Evolutionary conservation across 2,113 vertebrate species (phyloP).

Genomic region (Canis aureus): DNA sequence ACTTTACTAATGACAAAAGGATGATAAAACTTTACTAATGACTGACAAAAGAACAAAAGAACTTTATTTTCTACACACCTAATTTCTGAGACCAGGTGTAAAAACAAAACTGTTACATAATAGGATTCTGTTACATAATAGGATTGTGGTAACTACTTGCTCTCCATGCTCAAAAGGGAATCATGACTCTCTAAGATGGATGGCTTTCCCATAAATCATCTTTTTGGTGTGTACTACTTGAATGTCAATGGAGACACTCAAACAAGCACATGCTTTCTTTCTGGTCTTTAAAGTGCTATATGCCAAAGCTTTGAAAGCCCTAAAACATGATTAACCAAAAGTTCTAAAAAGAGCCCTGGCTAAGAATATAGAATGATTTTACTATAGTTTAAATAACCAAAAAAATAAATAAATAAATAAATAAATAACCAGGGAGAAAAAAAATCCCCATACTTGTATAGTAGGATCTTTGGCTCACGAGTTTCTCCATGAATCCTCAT

Average conservation of each 20-base stretch:
- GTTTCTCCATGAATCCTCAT: neutral
- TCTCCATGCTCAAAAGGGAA: neutral
- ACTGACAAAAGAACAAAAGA: neutral
- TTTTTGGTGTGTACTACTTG: neutral
- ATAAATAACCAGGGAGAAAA: neutral
- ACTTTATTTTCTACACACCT: neutral
- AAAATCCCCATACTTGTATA: neutral
- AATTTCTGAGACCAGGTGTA: neutral
- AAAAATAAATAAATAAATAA: no score
- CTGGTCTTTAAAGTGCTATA: neutral
- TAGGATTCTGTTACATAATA: neutral
- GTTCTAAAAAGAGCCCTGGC: neutral
- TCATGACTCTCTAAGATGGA: neutral
- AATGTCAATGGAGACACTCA: neutral
- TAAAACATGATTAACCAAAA: neutral
- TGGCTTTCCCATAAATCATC: neutral
- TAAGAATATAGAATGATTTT: neutral
- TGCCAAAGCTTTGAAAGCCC: neutral
- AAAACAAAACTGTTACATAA: neutral
- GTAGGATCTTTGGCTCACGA: neutral
- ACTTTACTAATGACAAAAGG: no score
- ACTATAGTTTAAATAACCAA: conserved; percentile 3
- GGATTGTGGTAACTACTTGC: neutral
- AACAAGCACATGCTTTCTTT: neutral
- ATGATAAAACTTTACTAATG: no score